These are phyloP conservation scores for Nemurella pictetii DNA, from an alignment of 2,888 invertebrate genomes.

Conservation along the genomic window DNA sequence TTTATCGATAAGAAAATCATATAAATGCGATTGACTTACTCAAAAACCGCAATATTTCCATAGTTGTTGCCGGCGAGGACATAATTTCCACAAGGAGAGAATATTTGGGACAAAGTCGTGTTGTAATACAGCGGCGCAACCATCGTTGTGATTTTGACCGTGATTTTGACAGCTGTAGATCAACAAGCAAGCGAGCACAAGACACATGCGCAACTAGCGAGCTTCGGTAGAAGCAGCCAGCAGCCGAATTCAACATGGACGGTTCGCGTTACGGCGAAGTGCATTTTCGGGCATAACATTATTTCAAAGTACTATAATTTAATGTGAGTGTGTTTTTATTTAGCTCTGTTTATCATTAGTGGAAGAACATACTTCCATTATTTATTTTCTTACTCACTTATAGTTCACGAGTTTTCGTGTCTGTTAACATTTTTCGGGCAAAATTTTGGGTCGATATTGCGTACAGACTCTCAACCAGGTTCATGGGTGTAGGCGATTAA, in stretches of 20 bases:
- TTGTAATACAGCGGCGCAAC: slow-evolving; percentile 63
- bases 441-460: neutral
- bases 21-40: slow-evolving; percentile 60
- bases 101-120: slow-evolving; percentile 77
- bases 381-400: neutral
- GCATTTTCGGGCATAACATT: neutral
- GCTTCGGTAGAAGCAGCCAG: neutral
- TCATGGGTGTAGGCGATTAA: neutral
- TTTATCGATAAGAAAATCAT: neutral
- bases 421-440: neutral
- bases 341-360: neutral
- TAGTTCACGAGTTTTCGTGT: neutral
- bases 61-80: slow-evolving; percentile 82
- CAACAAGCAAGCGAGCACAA: neutral
- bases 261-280: neutral
- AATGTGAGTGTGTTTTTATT: neutral
- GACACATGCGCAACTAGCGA: neutral
- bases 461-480: neutral
- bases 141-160: neutral
- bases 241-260: neutral
- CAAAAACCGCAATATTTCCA: slow-evolving; percentile 79
- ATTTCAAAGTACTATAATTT: neutral
- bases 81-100: slow-evolving; percentile 82
- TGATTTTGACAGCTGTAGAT: neutral
- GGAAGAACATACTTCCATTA: neutral